Base-by-base conservation (phyloP, 2,113 vertebrate genomes). In the Dipodomys ordii region DNA sequence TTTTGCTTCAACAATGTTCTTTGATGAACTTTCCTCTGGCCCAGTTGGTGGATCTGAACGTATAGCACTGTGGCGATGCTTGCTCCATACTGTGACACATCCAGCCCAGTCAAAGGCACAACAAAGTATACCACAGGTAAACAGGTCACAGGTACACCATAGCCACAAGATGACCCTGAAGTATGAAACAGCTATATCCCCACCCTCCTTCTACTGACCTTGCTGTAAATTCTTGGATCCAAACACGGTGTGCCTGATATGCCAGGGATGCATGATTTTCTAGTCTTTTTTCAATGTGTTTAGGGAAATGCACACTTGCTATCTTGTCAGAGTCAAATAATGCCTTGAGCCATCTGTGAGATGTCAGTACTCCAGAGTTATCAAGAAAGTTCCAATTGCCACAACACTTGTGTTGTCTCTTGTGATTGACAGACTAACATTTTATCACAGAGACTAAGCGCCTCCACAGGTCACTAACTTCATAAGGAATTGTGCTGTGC, bases 111-210 rank as follows among this genome's bases (percentile, higher is more conserved):
- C 49, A 49, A 9, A 49, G 49, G 49, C 49, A 49, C 49, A 49
- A 10, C 49, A 49, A 49, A 1, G 49, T 49, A 11, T 49, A 12
- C 2, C 49, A 62, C 18, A 6, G 7, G 1, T 8, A 77, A 28
- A 2, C 13, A 11, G 6, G n/a, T 20, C 28, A 2, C 9, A 11
- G 8, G n/a, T 20, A 27, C 20, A 22, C 20, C 4, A 1, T 0
- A 12, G 12, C 1, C 1, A 3, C 23, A 7, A 77, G 32, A 60
- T 46, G 2, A 1, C 60, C 8, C 30, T 25, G 19, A 23, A 49
- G 49, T 9, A 49, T 0, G 1, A 91, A 53, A 57, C 0, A 13
- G 60, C 1, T 18, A 20, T 53, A 65, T 90, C 44, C 27, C n/a
- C n/a, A 71, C 1, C 12, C 5, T 87, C 12, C 5, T 87, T 22